Base-by-base conservation (phyloP, 2,888 invertebrate species). In the Hedychridium roseum region DNA sequence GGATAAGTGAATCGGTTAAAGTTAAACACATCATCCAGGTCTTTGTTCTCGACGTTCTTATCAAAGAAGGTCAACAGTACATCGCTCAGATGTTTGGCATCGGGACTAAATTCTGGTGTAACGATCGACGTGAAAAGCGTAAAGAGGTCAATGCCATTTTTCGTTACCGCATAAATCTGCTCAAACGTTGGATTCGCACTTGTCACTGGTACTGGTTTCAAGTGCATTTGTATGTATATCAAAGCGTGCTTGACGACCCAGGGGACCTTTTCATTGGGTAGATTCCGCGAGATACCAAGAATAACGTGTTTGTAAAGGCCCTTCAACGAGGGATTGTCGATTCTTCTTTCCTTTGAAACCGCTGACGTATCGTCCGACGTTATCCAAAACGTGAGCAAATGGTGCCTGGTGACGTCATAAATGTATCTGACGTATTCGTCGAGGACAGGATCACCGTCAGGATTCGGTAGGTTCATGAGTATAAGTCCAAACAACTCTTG, bases 361-460 rank as follows among this genome's bases (percentile, higher is more conserved):
- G 27, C n/a, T 11, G 41, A 9, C 2, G n/a, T 2, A 5, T 28
- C n/a, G n/a, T n/a, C 11, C 2, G 43, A 43, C 11, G 11, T 23
- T 4, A 36, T 7, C 67, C 64, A 66, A 20, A 37, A 38, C n/a
- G 47, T 40, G 27, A 61, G 50, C 11, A 3, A 14, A 11, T 42
- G 26, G 6, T 38, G 12, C 34, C 18, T 40, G 0, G 51, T 45
- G 18, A 52, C 9, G n/a, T 51, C 45, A 9, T 50, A 38, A 3
- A 66, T 37, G 37, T 51, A 62, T 16, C 37, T 30, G 2, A 62
- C 23, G 30, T 66, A 54, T 40, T 66, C 66, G 27, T 63, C 54
- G 2, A 62, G 43, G 9, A 60, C 43, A 3, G 64, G 59, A 51
- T 66, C 56, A 3, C 36, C 31, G 3, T 51, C 50, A 39, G 38